phyloP scores from a whole-genome alignment of 2,113 vertebrate species.

The Archilochus colubris region DNA sequence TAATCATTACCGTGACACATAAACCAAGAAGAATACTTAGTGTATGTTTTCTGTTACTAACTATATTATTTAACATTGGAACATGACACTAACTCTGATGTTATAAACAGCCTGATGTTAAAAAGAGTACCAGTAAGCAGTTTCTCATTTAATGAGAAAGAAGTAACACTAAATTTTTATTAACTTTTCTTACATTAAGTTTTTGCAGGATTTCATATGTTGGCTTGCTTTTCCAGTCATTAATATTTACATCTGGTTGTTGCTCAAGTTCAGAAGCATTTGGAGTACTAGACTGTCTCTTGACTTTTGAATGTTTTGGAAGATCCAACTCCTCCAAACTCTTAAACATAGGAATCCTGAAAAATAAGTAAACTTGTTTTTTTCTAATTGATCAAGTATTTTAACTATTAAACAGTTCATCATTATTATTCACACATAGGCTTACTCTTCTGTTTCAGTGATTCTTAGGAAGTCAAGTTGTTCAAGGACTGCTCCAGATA shows the following conservation, averaged over 20 bases:
- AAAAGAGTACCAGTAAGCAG: neutral
- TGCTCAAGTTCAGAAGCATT: slow-evolving; percentile 86
- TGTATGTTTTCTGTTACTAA: neutral
- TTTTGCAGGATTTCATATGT: slow-evolving; percentile 90
- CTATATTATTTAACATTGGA: neutral
- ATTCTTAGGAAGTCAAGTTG: slow-evolving; percentile 96
- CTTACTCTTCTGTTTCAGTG: slow-evolving; percentile 91
- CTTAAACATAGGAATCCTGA: slow-evolving; percentile 91
- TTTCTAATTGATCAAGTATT: neutral
- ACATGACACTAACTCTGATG: neutral
- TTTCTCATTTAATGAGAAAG: neutral
- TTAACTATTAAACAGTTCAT: neutral
- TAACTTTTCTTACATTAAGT: slow-evolving; percentile 83
- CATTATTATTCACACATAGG: neutral
- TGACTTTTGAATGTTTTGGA: slow-evolving; percentile 97
- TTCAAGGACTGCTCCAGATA: slow-evolving; percentile 95
- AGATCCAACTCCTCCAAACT: slow-evolving; percentile 94
- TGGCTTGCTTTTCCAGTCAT: slow-evolving; percentile 86
- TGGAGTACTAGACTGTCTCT: slow-evolving; percentile 91
- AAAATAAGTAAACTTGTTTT: neutral
- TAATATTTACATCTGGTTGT: slow-evolving; percentile 83
- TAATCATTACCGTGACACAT: neutral
- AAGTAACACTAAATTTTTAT: neutral
- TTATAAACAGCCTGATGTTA: neutral
- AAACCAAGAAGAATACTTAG: neutral